Conservation (phyloP, 2,113 vertebrate genomes). For the Pseudonaja textilis region DNA sequence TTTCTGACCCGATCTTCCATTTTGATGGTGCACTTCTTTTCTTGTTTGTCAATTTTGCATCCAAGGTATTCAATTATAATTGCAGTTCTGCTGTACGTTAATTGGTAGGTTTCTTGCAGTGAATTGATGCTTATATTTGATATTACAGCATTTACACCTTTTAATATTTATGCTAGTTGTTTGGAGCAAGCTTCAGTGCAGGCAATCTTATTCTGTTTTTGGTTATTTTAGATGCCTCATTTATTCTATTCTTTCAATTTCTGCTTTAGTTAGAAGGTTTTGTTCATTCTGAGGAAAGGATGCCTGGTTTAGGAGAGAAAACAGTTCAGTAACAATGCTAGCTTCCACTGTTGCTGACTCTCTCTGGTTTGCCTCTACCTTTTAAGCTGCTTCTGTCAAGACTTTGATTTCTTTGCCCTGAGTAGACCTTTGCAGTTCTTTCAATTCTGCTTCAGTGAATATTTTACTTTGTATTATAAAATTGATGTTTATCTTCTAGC, state of each 20-base stretch:
- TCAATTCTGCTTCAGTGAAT: background rate
- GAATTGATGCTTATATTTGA: background rate
- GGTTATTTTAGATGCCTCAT: background rate
- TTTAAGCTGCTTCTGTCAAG: background rate
- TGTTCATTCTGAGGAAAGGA: background rate
- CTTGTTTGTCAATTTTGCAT: background rate
- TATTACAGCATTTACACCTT: background rate
- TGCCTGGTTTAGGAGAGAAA: background rate
- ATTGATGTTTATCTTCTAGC: background rate
- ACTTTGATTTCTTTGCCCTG: background rate
- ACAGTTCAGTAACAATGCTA: background rate
- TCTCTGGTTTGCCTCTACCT: background rate
- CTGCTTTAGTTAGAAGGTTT: background rate
- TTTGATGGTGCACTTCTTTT: background rate
- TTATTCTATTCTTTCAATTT: background rate
- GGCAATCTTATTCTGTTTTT: background rate
- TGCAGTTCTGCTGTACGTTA: background rate
- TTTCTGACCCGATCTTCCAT: background rate
- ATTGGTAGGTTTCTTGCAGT: background rate
- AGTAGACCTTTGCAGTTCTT: background rate
- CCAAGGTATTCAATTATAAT: background rate
- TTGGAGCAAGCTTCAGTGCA: background rate
- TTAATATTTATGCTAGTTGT: background rate
- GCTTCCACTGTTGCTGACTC: background rate
- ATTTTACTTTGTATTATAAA: background rate